A percentile compares a stretch with the other conserved stretches of the same genome.
These are phyloP conservation scores for Phyllostomus hastatus DNA, from an alignment of 2,113 vertebrate genomes.

Conservation along the genomic window DNA sequence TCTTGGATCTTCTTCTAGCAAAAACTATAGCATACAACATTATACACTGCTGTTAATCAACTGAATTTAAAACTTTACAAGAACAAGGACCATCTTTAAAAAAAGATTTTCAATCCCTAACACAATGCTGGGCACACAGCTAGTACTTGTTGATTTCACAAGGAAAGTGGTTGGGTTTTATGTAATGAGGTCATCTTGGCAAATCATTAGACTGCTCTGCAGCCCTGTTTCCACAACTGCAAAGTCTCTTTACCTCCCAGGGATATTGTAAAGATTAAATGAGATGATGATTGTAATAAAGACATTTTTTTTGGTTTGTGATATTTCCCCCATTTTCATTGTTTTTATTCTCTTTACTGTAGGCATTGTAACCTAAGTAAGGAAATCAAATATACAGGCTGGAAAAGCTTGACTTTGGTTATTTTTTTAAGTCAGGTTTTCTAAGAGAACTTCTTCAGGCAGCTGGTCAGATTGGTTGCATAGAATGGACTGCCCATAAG, in stretches of 20 bases:
- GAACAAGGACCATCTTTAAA: not conserved
- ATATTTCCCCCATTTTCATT: not conserved
- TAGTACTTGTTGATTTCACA: constrained; percentile 60
- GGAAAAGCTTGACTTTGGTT: not conserved
- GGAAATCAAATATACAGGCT: not conserved
- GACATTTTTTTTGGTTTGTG: constrained; percentile 20
- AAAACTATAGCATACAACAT: constrained; percentile 21
- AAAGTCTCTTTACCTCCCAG: constrained; percentile 35
- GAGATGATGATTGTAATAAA: constrained; percentile 40
- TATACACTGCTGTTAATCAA: constrained; percentile 22
- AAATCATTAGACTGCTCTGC: constrained; percentile 18
- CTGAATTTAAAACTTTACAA: constrained; percentile 41
- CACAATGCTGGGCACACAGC: constrained; percentile 49
- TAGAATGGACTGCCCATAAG: not conserved
- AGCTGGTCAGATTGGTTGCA: not conserved
- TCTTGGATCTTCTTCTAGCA: constrained; percentile 5
- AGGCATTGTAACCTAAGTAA: not conserved
- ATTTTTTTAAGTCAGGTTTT: constrained; percentile 15
- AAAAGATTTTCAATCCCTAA: constrained; percentile 14
- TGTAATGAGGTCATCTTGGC: constrained; percentile 55
- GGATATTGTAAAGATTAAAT: constrained; percentile 44
- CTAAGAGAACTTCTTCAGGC: not conserved
- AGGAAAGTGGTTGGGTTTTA: constrained; percentile 53
- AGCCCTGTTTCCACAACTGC: constrained; percentile 28
- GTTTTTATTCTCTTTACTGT: not conserved